These are phyloP conservation scores for Hylaeus anthracinus DNA, from an alignment of 1,140 invertebrate genomes.

Conservation along the genomic window DNA sequence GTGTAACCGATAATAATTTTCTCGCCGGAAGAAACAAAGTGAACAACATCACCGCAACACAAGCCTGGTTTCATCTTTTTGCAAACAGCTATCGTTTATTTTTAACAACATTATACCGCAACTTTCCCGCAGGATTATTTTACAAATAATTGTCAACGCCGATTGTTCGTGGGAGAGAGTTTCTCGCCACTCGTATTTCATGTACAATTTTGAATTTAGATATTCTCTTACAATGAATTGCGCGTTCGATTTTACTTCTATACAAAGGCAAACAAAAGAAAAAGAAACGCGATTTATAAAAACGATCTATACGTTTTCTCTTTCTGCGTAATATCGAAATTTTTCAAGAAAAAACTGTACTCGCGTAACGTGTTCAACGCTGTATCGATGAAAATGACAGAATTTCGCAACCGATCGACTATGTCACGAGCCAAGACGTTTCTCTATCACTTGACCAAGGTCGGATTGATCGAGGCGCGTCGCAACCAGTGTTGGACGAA, in stretches of 20 bases:
- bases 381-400: not conserved
- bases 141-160: conserved; percentile 37
- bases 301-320: not conserved
- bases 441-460: not conserved
- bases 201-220: conserved; percentile 42
- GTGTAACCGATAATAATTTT: conserved; percentile 1
- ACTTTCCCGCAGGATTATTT: conserved; percentile 18
- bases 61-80: conserved; percentile 49
- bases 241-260: not conserved
- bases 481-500: too few species aligned
- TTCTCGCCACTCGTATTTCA: not conserved
- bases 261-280: not conserved
- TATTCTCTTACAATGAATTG: not conserved
- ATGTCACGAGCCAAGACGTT: not conserved
- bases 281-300: not conserved
- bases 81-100: conserved; percentile 55
- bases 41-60: conserved; percentile 49
- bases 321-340: too few species aligned
- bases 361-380: not conserved
- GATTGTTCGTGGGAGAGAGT: conserved; percentile 18
- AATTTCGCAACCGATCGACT: not conserved
- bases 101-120: conserved; percentile 44
- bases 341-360: too few species aligned
- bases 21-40: conserved; percentile 28
- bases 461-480: not conserved